phyloP scores from a whole-genome alignment of 1,140 invertebrate genomes.

The Parasteatoda tepidariorum region DNA sequence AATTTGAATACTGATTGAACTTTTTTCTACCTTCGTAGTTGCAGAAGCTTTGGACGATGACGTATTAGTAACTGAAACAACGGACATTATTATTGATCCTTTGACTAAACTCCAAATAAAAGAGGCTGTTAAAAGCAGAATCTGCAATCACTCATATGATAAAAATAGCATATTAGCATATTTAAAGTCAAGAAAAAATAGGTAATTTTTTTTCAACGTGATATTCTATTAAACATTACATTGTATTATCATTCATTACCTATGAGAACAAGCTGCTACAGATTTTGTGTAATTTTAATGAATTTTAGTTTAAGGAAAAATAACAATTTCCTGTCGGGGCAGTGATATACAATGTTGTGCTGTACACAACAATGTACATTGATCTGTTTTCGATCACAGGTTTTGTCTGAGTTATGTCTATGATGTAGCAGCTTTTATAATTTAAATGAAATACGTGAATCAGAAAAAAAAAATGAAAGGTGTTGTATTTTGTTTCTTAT shows the following conservation, averaged over 20 bases:
- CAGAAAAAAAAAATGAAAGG: too few species aligned
- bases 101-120: slow-evolving; percentile 8
- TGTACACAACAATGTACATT: too few species aligned
- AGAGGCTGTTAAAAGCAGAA: slow-evolving; percentile 28
- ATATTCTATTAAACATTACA: neutral
- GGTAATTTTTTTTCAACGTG: neutral
- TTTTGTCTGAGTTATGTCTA: too few species aligned
- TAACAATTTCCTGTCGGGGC: neutral
- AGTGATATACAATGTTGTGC: too few species aligned
- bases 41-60: neutral
- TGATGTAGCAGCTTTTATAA: too few species aligned
- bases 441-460: too few species aligned
- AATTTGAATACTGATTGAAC: neutral
- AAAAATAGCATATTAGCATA: slow-evolving; percentile 2
- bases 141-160: slow-evolving; percentile 31
- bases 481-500: too few species aligned
- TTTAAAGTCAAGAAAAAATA: neutral
- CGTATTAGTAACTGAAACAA: slow-evolving; percentile 2
- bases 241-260: neutral
- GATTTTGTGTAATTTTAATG: neutral
- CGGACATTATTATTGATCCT: slow-evolving; percentile 11
- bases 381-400: too few species aligned
- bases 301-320: neutral
- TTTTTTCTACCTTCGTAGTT: neutral
- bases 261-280: neutral